Conservation (phyloP, 1,140 invertebrate genomes). For the Microplitis mediator region DNA sequence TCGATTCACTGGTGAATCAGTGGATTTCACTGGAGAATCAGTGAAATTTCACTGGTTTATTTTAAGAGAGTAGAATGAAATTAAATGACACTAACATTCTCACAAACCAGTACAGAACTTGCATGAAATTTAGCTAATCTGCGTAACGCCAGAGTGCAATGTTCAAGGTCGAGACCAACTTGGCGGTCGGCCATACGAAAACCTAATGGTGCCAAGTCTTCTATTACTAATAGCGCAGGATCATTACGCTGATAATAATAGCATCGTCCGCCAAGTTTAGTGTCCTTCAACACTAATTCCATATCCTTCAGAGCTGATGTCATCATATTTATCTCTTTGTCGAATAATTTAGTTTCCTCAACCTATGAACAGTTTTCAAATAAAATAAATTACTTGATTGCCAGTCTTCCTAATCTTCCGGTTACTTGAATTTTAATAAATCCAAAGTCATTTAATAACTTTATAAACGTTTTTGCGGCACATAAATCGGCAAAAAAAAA, state of each 20-base stretch:
- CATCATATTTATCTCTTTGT: constrained; percentile 55
- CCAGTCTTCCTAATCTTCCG: no score
- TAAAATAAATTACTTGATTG: no score
- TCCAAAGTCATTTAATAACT: no score
- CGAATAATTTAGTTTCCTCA: constrained; percentile 40
- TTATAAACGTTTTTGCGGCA: no score
- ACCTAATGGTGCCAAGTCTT: constrained; percentile 62
- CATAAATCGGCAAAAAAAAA: no score
- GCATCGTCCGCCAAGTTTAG: constrained; percentile 41
- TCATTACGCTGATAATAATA: constrained; percentile 47
- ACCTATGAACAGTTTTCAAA: constrained; percentile 43
- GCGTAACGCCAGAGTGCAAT: constrained; percentile 60
- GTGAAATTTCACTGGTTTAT: no score
- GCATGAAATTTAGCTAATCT: constrained; percentile 68
- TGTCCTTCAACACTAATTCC: constrained; percentile 40
- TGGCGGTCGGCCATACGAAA: constrained; percentile 65
- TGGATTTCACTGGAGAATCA: neutral
- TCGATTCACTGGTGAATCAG: constrained; percentile 34
- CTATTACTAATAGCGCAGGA: constrained; percentile 59
- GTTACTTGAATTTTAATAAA: no score
- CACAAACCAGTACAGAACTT: constrained; percentile 60
- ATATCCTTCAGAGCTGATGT: constrained; percentile 48
- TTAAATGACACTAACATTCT: constrained; percentile 54
- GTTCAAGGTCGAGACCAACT: constrained; percentile 61
- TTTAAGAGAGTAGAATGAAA: no score